Percentiles rank a stretch among this genome's conserved stretches.
These are phyloP conservation scores for Hemiprocne comata DNA, from an alignment of 2,113 vertebrate genomes.

Conservation along the genomic window DNA sequence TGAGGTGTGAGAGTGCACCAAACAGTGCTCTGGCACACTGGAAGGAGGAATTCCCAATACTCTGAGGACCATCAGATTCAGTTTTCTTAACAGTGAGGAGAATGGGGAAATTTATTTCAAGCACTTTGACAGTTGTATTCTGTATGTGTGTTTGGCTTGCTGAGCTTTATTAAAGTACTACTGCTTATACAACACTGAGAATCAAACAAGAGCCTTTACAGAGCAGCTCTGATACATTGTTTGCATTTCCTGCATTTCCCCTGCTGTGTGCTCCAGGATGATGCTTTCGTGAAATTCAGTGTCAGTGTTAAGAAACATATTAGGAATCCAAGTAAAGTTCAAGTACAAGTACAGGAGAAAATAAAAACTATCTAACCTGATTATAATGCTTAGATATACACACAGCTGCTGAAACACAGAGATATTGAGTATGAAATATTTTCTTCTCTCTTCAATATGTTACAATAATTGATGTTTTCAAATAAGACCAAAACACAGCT, in stretches of 20 bases:
- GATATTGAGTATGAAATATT: neutral
- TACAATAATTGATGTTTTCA: neutral
- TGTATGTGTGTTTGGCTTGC: neutral
- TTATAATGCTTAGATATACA: neutral
- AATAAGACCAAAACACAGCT: too few species aligned
- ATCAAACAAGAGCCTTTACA: neutral
- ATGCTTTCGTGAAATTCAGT: neutral
- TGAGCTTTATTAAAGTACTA: neutral
- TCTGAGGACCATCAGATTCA: neutral
- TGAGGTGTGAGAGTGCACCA: neutral
- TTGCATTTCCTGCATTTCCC: neutral
- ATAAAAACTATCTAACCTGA: too few species aligned
- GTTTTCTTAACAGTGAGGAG: neutral
- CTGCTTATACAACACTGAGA: neutral
- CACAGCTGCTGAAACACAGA: neutral
- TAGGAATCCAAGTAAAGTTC: neutral
- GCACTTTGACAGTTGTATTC: neutral
- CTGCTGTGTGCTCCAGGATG: neutral
- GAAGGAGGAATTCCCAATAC: neutral
- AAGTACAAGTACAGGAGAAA: too few species aligned
- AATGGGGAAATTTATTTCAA: neutral
- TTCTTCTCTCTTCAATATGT: neutral
- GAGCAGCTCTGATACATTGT: neutral
- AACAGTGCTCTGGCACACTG: fast-evolving
- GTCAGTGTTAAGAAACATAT: neutral